Percentiles rank a stretch among this genome's conserved stretches.
These are phyloP conservation scores for Zalophus californianus DNA, from an alignment of 2,797 vertebrate genomes.

Conservation along the genomic window DNA sequence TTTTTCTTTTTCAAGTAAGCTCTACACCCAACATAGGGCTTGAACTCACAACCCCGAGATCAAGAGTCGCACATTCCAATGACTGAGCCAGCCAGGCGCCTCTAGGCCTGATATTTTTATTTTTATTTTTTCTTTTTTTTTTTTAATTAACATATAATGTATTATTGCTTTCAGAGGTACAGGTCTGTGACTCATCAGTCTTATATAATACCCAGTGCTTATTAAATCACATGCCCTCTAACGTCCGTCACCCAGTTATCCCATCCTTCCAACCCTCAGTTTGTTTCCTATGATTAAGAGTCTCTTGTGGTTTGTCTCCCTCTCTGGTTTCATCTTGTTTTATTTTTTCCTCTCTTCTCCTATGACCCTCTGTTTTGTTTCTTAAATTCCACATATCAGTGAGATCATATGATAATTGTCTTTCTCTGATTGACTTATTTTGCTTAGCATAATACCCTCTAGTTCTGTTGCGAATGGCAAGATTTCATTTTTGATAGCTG, in stretches of 20 bases:
- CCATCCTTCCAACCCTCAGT: not conserved
- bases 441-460: too few relatives aligned
- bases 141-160: not conserved
- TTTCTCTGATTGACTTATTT: too few relatives aligned
- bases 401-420: too few relatives aligned
- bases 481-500: too few relatives aligned
- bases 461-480: too few relatives aligned
- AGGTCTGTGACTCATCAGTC: not conserved
- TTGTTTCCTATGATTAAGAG: not conserved
- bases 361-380: too few relatives aligned
- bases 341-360: too few relatives aligned
- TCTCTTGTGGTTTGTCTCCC: too few relatives aligned
- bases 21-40: not conserved
- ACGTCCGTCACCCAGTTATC: not conserved
- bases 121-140: not conserved
- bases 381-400: too few relatives aligned
- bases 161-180: not conserved
- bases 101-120: not conserved
- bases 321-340: too few relatives aligned
- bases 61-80: not conserved
- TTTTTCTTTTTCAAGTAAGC: not conserved
- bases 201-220: not conserved
- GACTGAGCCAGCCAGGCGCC: not conserved
- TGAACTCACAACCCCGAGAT: not conserved
- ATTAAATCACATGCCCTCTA: not conserved